Conservation (phyloP, 2,113 vertebrate species). For the Emydocephalus ijimae region DNA sequence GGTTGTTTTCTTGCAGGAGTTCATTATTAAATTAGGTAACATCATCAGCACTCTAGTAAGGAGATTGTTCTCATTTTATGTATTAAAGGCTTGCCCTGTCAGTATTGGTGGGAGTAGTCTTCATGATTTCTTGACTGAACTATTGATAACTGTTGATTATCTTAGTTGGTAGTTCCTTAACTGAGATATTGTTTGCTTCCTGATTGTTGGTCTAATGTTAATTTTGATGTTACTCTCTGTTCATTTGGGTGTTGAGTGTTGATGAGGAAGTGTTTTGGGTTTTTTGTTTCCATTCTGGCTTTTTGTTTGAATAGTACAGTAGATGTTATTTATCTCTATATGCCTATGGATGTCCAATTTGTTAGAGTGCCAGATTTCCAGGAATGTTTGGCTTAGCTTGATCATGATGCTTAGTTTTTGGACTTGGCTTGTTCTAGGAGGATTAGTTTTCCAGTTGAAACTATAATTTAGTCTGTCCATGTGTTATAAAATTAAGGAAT, state of each 20-base stretch:
- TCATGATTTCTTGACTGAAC: not conserved
- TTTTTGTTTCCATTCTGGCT: not conserved
- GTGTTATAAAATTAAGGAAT: not conserved
- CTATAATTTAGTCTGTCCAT: not conserved
- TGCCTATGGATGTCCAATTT: not conserved
- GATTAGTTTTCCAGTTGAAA: not conserved
- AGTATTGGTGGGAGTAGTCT: not conserved
- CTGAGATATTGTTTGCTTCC: not conserved
- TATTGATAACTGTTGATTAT: not conserved
- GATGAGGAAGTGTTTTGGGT: not conserved
- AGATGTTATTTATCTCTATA: not conserved
- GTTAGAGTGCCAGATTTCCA: not conserved
- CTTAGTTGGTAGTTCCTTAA: not conserved
- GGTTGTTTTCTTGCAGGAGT: not conserved
- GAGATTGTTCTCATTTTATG: not conserved
- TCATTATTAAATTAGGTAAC: not conserved
- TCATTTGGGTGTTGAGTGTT: not conserved
- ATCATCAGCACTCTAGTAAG: not conserved
- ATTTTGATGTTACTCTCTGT: not conserved
- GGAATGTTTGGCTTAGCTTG: not conserved
- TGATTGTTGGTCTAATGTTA: not conserved
- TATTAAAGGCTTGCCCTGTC: not conserved
- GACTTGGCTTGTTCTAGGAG: not conserved
- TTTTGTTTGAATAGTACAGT: not conserved
- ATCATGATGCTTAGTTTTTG: not conserved